These are phyloP conservation scores for Zaprionus africanus DNA, from an alignment of 1,140 invertebrate species.

Conservation along the genomic window DNA sequence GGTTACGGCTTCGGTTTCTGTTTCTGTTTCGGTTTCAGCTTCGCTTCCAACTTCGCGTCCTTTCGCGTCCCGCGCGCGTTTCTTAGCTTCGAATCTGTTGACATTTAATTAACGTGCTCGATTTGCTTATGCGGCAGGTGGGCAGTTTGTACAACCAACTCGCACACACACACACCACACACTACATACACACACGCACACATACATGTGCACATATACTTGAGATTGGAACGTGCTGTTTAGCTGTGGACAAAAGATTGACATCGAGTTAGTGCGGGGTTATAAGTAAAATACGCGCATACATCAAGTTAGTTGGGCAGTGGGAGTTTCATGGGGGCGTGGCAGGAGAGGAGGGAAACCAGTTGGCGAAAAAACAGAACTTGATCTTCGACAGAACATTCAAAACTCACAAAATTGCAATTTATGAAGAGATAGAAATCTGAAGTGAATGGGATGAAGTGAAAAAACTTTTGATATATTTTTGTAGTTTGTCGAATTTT, in stretches of 20 bases:
- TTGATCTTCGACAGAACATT: neutral
- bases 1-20: constrained; percentile 24
- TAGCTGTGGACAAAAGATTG: constrained; percentile 53
- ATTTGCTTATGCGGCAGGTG: constrained; percentile 73
- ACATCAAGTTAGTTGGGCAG: neutral
- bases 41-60: constrained; percentile 32
- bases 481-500: too few species aligned
- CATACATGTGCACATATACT: constrained; percentile 3
- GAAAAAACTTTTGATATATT: too few species aligned
- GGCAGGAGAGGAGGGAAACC: neutral
- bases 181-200: constrained; percentile 5
- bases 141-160: constrained; percentile 30
- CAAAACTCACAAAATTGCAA: neutral
- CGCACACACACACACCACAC: constrained; percentile 18
- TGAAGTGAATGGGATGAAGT: neutral
- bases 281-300: constrained; percentile 29
- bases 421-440: neutral
- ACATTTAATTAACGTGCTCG: constrained; percentile 77
- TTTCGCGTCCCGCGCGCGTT: constrained; percentile 50
- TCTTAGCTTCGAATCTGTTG: constrained; percentile 59
- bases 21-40: constrained; percentile 18
- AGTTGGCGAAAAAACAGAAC: neutral
- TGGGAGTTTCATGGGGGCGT: neutral
- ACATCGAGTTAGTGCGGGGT: constrained; percentile 42
- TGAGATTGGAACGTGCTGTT: constrained; percentile 44